Percentiles rank a stretch among this genome's conserved stretches.
Conservation (phyloP, 2,113 vertebrate genomes). For the Melospiza melodia region DNA sequence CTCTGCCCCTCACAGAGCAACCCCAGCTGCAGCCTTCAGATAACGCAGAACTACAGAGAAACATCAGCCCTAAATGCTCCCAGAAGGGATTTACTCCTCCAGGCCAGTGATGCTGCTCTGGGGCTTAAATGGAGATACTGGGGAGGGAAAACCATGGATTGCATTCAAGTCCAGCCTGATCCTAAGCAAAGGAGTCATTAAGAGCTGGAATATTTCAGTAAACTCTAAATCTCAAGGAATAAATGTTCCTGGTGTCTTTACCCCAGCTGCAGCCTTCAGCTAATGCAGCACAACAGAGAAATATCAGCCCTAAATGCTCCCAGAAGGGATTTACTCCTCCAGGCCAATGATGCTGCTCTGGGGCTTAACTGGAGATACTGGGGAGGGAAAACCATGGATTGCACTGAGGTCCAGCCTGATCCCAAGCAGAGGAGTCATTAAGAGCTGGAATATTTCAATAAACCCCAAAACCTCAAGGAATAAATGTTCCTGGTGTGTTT, state of each 20-base stretch:
- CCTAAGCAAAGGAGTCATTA: too few species aligned
- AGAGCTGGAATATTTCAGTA: too few species aligned
- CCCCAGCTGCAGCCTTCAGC: too few species aligned
- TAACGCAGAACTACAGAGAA: not conserved
- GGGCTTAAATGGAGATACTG: not conserved
- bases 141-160: not conserved
- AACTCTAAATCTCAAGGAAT: too few species aligned
- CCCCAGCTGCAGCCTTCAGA: not conserved
- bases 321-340: not conserved
- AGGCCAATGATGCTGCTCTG: not conserved
- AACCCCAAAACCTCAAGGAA: slow-evolving; percentile 26
- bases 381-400: too few species aligned
- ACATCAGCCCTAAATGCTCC: not conserved
- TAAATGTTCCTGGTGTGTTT: not conserved
- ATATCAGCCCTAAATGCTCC: not conserved
- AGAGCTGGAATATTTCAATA: not conserved
- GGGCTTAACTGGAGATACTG: not conserved
- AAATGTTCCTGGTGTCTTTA: too few species aligned
- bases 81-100: not conserved
- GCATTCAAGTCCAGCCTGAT: not conserved
- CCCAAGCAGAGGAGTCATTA: not conserved
- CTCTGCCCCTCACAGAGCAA: not conserved
- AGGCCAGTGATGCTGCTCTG: not conserved
- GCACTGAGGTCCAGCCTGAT: not conserved
- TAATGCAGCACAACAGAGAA: not conserved